Evolutionary conservation across 2,113 vertebrate genomes (phyloP).

Genomic region (Craseonycteris thonglongyai): DNA sequence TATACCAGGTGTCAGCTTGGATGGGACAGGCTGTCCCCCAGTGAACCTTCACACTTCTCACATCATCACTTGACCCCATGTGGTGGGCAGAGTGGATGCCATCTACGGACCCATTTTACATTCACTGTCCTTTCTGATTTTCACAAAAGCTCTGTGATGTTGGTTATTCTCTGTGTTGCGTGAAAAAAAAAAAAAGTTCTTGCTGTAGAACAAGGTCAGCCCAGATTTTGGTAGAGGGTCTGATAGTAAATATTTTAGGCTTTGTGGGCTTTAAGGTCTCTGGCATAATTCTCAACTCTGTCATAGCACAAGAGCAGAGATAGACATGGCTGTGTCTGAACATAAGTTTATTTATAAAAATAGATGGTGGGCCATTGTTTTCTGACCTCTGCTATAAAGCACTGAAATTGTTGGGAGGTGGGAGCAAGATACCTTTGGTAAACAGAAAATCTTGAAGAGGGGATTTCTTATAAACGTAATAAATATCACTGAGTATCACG

Average conservation of each 20-base stretch:
- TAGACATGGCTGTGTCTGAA: background rate
- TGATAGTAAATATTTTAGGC: background rate
- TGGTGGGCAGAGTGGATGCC: background rate
- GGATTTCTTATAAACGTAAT: background rate
- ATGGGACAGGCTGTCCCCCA: background rate
- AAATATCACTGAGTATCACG: background rate
- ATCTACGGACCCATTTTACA: background rate
- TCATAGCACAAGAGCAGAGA: background rate
- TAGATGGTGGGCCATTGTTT: background rate
- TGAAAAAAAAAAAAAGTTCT: background rate
- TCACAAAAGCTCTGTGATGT: background rate
- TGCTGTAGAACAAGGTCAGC: background rate
- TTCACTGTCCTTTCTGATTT: background rate
- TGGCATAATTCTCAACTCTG: background rate
- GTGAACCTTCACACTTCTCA: background rate
- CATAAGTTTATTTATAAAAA: background rate
- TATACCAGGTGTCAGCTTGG: background rate
- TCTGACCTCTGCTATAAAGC: background rate
- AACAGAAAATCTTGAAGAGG: background rate
- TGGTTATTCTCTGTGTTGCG: background rate
- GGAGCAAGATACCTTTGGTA: background rate
- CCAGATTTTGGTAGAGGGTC: background rate
- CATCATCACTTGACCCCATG: background rate
- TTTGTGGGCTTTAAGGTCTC: background rate
- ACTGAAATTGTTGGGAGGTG: background rate